Percentiles rank a stretch among this genome's conserved stretches.
Evolutionary conservation across 2,888 invertebrate genomes (phyloP).

Genomic region (Sympetrum striolatum): DNA sequence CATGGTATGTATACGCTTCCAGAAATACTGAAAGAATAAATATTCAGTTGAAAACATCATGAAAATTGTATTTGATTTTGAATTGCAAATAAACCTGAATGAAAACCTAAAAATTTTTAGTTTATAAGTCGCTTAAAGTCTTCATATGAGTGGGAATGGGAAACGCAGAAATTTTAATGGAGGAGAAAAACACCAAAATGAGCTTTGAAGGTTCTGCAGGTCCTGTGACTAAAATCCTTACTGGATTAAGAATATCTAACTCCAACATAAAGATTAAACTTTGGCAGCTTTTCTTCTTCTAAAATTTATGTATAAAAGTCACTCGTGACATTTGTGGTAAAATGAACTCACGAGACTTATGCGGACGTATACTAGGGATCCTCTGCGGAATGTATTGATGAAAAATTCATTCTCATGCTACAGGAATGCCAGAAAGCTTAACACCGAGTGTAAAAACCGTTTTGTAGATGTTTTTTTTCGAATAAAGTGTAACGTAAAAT

Average conservation of each 20-base stretch:
- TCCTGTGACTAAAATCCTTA: too few relatives aligned
- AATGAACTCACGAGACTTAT: not conserved
- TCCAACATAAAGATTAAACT: too few relatives aligned
- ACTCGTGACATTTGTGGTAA: not conserved
- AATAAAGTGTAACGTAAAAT: slow-evolving; percentile 1
- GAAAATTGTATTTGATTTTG: slow-evolving; percentile 5
- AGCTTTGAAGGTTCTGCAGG: too few relatives aligned
- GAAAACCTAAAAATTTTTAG: too few relatives aligned
- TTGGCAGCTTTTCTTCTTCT: not conserved
- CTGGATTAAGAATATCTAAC: too few relatives aligned
- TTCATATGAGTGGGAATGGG: too few relatives aligned
- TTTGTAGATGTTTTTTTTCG: not conserved
- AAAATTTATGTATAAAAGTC: not conserved
- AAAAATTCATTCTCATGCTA: not conserved
- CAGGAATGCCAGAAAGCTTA: not conserved
- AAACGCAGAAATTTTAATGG: too few relatives aligned
- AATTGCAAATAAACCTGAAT: not conserved
- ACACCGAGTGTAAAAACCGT: not conserved
- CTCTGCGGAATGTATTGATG: not conserved
- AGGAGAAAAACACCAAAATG: too few relatives aligned
- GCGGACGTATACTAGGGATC: slow-evolving; percentile 16
- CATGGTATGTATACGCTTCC: slow-evolving; percentile 41
- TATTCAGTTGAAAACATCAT: slow-evolving; percentile 8
- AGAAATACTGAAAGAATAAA: slow-evolving; percentile 35
- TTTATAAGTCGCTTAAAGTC: too few relatives aligned